Percentiles rank a stretch among this genome's conserved stretches.
Conservation (phyloP, 2,113 vertebrate species). For the Spea bombifrons region DNA sequence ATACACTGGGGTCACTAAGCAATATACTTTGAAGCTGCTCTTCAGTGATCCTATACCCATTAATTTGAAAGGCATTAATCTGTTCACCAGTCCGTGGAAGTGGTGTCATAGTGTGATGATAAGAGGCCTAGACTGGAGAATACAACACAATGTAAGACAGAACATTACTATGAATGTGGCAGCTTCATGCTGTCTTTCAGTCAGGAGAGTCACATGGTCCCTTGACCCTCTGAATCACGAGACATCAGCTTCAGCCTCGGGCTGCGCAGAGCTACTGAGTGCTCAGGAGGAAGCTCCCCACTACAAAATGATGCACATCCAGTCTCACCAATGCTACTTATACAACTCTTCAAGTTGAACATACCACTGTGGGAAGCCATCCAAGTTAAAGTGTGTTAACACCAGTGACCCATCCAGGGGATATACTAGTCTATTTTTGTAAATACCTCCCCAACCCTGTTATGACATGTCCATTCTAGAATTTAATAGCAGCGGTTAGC, state of each 20-base stretch:
- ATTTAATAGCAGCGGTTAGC: too few species aligned
- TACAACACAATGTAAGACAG: neutral
- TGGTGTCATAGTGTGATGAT: neutral
- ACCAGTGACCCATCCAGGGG: too few species aligned
- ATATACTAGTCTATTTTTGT: too few species aligned
- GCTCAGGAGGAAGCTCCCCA: slow-evolving; percentile 16
- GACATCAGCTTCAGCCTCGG: slow-evolving; percentile 14
- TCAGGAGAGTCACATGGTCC: neutral
- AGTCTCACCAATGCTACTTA: neutral
- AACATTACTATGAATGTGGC: neutral
- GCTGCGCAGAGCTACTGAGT: slow-evolving; percentile 21
- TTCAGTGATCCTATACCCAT: neutral
- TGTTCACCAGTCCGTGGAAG: neutral
- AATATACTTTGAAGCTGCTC: neutral
- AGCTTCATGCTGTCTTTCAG: neutral
- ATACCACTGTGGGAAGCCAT: neutral
- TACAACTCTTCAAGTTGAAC: neutral
- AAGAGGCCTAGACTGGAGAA: neutral
- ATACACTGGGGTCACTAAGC: neutral
- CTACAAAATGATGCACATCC: slow-evolving; percentile 30
- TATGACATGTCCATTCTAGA: too few species aligned
- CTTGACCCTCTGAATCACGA: slow-evolving; percentile 14
- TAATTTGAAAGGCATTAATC: neutral
- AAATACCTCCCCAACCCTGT: too few species aligned
- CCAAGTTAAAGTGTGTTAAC: neutral